A percentile compares a stretch with the other conserved stretches of the same genome.
Evolutionary conservation across 1,140 invertebrate genomes (phyloP).

Genomic region (Hyphantria cunea): DNA sequence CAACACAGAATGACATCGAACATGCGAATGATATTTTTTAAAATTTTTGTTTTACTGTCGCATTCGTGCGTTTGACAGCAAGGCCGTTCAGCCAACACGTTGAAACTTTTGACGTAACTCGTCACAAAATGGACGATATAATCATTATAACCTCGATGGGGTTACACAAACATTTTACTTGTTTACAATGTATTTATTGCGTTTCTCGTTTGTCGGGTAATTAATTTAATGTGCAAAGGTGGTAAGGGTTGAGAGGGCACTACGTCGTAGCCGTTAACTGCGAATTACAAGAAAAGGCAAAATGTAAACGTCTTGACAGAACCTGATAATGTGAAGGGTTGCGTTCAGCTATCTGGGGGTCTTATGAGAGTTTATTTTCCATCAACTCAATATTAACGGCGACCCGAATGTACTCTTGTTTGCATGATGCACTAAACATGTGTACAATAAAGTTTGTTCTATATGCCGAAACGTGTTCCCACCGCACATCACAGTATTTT

Average conservation of each 20-base stretch:
- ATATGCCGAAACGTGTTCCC: no score
- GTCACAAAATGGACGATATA: slow-evolving; percentile 31
- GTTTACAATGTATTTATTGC: slow-evolving; percentile 34
- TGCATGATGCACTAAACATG: no score
- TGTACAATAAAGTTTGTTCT: no score
- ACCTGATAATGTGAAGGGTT: no score
- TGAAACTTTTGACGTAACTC: slow-evolving; percentile 46
- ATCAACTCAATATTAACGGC: no score
- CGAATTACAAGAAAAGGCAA: no score
- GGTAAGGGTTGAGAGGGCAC: slow-evolving; percentile 30
- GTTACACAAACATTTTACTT: slow-evolving; percentile 46
- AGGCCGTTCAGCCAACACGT: slow-evolving; percentile 44
- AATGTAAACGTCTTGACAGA: no score
- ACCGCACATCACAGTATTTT: no score
- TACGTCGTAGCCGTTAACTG: slow-evolving; percentile 20
- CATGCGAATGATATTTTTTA: slow-evolving; percentile 36
- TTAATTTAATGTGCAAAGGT: slow-evolving; percentile 43
- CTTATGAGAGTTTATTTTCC: no score
- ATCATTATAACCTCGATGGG: slow-evolving; percentile 45
- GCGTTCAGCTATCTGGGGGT: no score
- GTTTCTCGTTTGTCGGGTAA: slow-evolving; percentile 44
- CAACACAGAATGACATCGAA: slow-evolving; percentile 46
- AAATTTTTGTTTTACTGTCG: slow-evolving; percentile 15
- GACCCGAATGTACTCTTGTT: no score
- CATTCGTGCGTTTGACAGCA: slow-evolving; percentile 32